phyloP scores from a whole-genome alignment of 2,888 invertebrate genomes.

The Busseola fusca region DNA sequence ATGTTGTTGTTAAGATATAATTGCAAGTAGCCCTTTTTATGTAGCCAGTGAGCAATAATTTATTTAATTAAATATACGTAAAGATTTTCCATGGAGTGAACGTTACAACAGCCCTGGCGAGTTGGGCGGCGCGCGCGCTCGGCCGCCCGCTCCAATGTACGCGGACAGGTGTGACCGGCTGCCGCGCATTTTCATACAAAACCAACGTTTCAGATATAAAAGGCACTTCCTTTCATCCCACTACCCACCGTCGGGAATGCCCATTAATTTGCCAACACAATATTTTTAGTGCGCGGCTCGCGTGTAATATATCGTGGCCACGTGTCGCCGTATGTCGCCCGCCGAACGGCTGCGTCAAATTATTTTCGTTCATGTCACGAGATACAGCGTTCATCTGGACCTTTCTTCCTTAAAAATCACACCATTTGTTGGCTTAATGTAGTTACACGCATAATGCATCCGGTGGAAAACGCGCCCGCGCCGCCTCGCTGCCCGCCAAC shows the following conservation, averaged over 20 bases:
- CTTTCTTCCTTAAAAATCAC: constrained; percentile 88
- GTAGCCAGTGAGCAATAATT: not conserved
- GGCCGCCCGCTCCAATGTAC: constrained; percentile 74
- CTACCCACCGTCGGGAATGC: constrained; percentile 88
- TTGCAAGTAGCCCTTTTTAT: not conserved
- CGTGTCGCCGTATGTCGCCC: constrained; percentile 89
- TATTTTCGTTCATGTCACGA: constrained; percentile 89
- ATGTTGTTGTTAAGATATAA: too few relatives aligned
- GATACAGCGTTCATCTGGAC: constrained; percentile 88
- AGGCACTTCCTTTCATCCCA: constrained; percentile 89
- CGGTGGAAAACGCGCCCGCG: constrained; percentile 75
- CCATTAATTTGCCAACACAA: constrained; percentile 90
- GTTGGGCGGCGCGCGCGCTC: constrained; percentile 60
- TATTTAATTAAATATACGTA: not conserved
- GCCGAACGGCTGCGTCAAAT: constrained; percentile 88
- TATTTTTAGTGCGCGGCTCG: constrained; percentile 89
- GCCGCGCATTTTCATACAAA: constrained; percentile 88
- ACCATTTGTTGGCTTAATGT: constrained; percentile 82
- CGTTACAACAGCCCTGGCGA: constrained; percentile 67
- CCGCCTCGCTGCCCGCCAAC: constrained; percentile 38
- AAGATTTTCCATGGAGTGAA: constrained; percentile 1
- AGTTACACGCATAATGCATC: constrained; percentile 75
- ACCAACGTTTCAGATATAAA: constrained; percentile 89
- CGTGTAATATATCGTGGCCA: constrained; percentile 89
- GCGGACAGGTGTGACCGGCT: constrained; percentile 88